phyloP scores from a whole-genome alignment of 2,113 vertebrate species.

The Stomatorhinus ivindoensis region DNA sequence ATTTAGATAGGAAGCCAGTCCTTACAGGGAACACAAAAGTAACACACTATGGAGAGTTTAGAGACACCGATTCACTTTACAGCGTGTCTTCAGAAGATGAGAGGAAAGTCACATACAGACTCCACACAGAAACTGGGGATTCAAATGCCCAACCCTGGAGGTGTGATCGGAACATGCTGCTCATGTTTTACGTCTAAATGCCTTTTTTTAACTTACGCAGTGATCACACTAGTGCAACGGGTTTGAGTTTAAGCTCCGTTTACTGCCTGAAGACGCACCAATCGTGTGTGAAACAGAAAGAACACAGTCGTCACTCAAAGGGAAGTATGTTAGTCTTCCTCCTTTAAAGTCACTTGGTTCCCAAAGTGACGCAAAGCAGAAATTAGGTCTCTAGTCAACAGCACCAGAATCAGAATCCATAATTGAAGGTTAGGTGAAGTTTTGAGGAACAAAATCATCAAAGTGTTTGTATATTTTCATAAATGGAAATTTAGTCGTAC shows the following conservation, averaged over 20 bases:
- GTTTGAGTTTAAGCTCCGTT: neutral
- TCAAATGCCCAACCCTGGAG: neutral
- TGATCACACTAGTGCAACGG: neutral
- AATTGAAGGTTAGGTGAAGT: neutral
- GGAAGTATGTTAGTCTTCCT: neutral
- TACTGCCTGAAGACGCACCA: neutral
- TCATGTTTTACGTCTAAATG: neutral
- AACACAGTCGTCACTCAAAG: neutral
- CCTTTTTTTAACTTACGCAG: neutral
- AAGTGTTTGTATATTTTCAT: neutral
- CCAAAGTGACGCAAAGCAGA: neutral
- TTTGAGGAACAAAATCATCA: neutral
- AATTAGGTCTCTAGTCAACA: neutral
- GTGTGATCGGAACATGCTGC: neutral
- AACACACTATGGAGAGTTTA: neutral
- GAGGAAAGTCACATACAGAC: neutral
- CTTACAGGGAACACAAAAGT: neutral
- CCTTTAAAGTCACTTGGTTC: neutral
- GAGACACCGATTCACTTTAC: neutral
- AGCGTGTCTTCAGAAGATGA: neutral
- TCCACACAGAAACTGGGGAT: neutral
- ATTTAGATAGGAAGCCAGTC: neutral
- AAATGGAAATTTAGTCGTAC: neutral
- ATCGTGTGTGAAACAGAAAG: neutral
- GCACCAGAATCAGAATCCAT: neutral